Evolutionary conservation across 2,888 invertebrate genomes (phyloP).

Genomic region (Philhelius pedissequus): DNA sequence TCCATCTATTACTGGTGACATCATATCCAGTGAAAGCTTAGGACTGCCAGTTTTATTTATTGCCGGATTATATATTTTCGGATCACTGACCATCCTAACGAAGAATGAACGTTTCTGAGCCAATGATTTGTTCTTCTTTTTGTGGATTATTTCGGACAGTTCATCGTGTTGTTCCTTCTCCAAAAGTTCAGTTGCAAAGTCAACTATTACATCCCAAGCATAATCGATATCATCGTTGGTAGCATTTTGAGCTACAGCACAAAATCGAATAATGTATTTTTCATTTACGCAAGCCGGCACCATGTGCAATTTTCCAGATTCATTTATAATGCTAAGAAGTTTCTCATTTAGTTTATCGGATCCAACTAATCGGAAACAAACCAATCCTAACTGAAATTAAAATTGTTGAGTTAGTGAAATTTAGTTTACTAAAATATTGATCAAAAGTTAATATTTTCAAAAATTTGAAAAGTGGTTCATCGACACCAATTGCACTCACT

Average conservation of each 20-base stretch:
- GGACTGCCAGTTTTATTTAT: slow-evolving; percentile 88
- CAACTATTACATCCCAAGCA: slow-evolving; percentile 91
- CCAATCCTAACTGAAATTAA: slow-evolving; percentile 87
- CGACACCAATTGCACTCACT: no score
- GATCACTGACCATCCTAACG: slow-evolving; percentile 98
- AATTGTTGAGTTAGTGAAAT: no score
- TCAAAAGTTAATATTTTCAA: no score
- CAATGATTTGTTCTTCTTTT: slow-evolving; percentile 88
- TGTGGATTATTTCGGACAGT: slow-evolving; percentile 86
- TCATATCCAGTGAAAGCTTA: slow-evolving; percentile 76
- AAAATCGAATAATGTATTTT: slow-evolving; percentile 95
- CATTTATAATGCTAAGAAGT: slow-evolving; percentile 93
- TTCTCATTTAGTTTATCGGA: slow-evolving; percentile 92
- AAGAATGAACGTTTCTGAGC: slow-evolving; percentile 97
- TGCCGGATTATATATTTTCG: slow-evolving; percentile 96
- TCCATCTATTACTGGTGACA: slow-evolving; percentile 74
- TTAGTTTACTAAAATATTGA: no score
- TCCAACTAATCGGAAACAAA: slow-evolving; percentile 93
- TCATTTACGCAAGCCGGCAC: slow-evolving; percentile 95
- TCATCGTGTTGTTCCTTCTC: slow-evolving; percentile 85
- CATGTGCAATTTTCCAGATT: slow-evolving; percentile 97
- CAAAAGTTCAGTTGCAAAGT: slow-evolving; percentile 88
- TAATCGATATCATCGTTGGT: slow-evolving; percentile 90
- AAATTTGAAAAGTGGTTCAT: no score
- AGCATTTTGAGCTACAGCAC: slow-evolving; percentile 94